Conservation (phyloP, 2,113 vertebrate genomes). For the Leucopsar rothschildi region DNA sequence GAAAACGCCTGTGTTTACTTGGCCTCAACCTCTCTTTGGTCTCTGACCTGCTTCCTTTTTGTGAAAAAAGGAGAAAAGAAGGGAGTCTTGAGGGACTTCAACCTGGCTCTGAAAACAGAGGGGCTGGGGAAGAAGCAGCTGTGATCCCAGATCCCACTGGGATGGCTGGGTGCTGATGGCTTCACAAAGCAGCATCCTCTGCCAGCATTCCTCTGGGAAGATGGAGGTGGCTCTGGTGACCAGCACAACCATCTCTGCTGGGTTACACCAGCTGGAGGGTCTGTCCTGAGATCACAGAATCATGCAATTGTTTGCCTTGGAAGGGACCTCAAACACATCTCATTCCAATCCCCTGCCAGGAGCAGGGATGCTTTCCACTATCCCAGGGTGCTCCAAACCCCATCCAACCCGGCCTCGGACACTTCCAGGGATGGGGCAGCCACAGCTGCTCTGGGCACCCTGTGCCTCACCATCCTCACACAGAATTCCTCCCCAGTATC, state of each 20-base stretch:
- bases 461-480: rapidly evolving
- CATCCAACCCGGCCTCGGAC: rapidly evolving
- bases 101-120: background rate
- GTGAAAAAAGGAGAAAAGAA: background rate
- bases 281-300: background rate
- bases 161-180: background rate
- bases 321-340: background rate
- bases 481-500: rapidly evolving
- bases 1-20: background rate
- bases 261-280: background rate
- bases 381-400: background rate
- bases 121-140: background rate
- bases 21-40: background rate
- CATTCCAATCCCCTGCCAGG: background rate
- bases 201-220: background rate
- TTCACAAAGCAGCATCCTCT: background rate
- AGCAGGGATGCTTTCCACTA: background rate
- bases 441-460: background rate
- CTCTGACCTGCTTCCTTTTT: background rate
- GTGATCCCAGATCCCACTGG: background rate
- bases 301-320: background rate
- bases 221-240: background rate
- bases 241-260: background rate
- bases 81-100: background rate
- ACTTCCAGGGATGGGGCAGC: background rate